Conservation (phyloP, 2,113 vertebrate species). For the Thalassarche chlororhynchos region DNA sequence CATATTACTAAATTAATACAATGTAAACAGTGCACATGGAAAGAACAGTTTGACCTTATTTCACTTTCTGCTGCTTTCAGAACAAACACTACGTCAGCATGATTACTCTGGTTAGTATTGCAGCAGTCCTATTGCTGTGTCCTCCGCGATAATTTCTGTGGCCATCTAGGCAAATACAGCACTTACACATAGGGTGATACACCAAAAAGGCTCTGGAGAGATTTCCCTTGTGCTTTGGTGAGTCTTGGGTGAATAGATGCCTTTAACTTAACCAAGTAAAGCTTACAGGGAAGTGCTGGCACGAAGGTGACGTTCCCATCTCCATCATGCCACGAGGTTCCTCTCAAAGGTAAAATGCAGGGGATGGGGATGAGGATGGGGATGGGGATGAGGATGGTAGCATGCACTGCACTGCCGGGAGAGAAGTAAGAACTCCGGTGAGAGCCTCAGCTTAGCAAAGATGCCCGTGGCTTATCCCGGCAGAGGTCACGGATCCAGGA, state of each 20-base stretch:
- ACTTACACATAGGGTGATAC: fast-evolving
- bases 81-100: background rate
- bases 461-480: background rate
- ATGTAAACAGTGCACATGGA: background rate
- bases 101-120: background rate
- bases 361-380: background rate
- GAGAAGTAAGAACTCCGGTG: background rate
- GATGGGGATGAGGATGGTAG: background rate
- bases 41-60: background rate
- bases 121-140: background rate
- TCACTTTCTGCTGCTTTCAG: background rate
- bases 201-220: background rate
- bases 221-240: background rate
- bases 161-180: background rate
- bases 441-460: background rate
- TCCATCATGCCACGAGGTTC: background rate
- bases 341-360: background rate
- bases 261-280: background rate
- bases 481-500: background rate
- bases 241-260: background rate
- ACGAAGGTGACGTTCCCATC: fast-evolving
- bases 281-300: background rate
- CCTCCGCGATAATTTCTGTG: fast-evolving
- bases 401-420: background rate
- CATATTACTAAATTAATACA: background rate